Evolutionary conservation across 2,888 invertebrate genomes (phyloP).

Genomic region (Stictocephala bisonia): DNA sequence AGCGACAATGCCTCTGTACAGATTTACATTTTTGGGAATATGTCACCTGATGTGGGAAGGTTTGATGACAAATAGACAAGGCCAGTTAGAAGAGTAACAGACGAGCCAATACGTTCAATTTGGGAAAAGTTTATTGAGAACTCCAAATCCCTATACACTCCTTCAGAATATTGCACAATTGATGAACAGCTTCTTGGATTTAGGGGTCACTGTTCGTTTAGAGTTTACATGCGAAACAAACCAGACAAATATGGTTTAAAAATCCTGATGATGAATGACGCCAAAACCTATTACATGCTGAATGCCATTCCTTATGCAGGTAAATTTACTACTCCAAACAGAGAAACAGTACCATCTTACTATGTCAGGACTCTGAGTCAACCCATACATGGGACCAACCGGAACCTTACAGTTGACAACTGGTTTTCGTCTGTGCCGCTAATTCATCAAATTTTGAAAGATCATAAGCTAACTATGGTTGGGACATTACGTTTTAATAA

Average conservation of each 20-base stretch:
- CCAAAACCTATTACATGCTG: constrained; percentile 50
- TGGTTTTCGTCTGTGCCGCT: constrained; percentile 54
- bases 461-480: constrained; percentile 52
- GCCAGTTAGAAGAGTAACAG: constrained; percentile 34
- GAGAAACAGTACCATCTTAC: constrained; percentile 33
- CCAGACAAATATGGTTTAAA: constrained; percentile 51
- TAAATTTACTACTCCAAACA: constrained; percentile 35
- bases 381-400: constrained; percentile 46
- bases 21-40: constrained; percentile 43
- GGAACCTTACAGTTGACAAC: constrained; percentile 54
- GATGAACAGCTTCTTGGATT: constrained; percentile 49
- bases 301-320: constrained; percentile 51
- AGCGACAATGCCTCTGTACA: constrained; percentile 41
- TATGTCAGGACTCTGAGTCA: constrained; percentile 50
- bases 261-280: constrained; percentile 45
- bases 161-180: constrained; percentile 37
- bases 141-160: constrained; percentile 47
- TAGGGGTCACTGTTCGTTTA: constrained; percentile 43
- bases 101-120: constrained; percentile 51
- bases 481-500: constrained; percentile 57
- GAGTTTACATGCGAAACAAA: constrained; percentile 46
- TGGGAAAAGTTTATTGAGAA: constrained; percentile 50
- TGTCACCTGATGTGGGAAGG: constrained; percentile 42
- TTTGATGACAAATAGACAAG: constrained; percentile 48
- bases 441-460: constrained; percentile 51